Evolutionary conservation across 2,888 invertebrate genomes (phyloP), one percentile per base, ranked within the genome.

Genomic region (Pelosia muscerda): DNA sequence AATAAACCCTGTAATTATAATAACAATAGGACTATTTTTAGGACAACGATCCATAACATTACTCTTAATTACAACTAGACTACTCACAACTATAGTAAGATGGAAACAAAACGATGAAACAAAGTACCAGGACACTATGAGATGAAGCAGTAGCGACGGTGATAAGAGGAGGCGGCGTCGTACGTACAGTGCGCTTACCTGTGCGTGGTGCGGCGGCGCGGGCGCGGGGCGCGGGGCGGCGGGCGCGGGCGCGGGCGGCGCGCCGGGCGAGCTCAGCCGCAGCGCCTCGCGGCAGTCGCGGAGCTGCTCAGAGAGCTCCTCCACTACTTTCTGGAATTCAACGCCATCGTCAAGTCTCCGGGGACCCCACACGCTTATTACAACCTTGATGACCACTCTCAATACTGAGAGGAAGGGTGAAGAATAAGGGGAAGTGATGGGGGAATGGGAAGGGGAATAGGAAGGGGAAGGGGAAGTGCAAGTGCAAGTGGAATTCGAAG

Each of bases 241-340:
- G 66, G 71, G 66, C 22, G 23, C 31, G 77, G 70, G 60, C 55
- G 22, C 25, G 31, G 31, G 31, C 70, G 60, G 54, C 19, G 55
- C 67, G 95, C 66, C 68, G 59, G 90, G 86, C 6, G 90, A 83
- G 23, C 92, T 84, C 60, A 88, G 80, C 38, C 93, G 87, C 55
- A 98, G 92, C 65, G 97, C 97, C 89, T 97, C 95, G 76, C 98
- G 96, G 74, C 98, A 97, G 71, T 96, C 96, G 66, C 97, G 96
- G 68, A 98, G 92, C 90, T 98, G 98, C 66, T 96, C 96, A 84
- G 97, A 96, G 64, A 98, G 92, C 28, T 96, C 96, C 84, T 97
- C 97, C 76, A 98, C 97, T 83, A 97, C 96, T 88, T 96, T 94
- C 98, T 98, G 91, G 59, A 76, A 78, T n/a, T 19, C 54, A 67